A percentile compares a stretch with the other conserved stretches of the same genome.
Evolutionary conservation across 2,797 vertebrate genomes (phyloP).

Genomic region (Malacoraja senta): DNA sequence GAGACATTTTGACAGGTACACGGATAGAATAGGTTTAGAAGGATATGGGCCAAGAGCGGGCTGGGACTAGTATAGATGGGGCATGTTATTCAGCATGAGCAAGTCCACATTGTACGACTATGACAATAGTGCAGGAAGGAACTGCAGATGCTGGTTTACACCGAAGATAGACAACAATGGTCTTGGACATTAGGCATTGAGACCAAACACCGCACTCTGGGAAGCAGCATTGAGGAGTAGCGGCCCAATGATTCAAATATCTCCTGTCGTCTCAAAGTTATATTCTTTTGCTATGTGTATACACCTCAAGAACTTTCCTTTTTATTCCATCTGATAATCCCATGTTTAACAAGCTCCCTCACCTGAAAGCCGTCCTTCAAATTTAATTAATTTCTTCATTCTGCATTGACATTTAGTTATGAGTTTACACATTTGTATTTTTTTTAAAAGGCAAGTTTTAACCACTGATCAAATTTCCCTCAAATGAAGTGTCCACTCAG

Average conservation of each 20-base stretch:
- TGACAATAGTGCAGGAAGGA: too few relatives aligned
- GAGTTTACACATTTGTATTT: neutral
- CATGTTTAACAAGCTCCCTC: neutral
- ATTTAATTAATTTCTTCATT: neutral
- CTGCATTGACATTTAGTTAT: neutral
- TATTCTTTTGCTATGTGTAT: neutral
- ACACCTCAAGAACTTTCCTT: neutral
- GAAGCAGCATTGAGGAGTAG: neutral
- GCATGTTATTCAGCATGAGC: too few relatives aligned
- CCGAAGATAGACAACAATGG: neutral
- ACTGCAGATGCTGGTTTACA: neutral
- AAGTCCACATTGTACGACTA: too few relatives aligned
- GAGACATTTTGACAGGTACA: too few relatives aligned
- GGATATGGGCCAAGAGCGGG: too few relatives aligned
- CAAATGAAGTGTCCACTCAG: neutral
- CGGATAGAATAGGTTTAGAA: too few relatives aligned
- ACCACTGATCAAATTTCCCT: neutral
- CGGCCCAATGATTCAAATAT: neutral
- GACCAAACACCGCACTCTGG: neutral
- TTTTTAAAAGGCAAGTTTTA: neutral
- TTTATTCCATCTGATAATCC: neutral
- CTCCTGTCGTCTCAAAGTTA: neutral
- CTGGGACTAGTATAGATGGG: too few relatives aligned
- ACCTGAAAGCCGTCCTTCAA: neutral
- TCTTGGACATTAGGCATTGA: too few relatives aligned